Base-by-base conservation (phyloP, 2,888 invertebrate genomes). In the Habroteleia sp. region DNA sequence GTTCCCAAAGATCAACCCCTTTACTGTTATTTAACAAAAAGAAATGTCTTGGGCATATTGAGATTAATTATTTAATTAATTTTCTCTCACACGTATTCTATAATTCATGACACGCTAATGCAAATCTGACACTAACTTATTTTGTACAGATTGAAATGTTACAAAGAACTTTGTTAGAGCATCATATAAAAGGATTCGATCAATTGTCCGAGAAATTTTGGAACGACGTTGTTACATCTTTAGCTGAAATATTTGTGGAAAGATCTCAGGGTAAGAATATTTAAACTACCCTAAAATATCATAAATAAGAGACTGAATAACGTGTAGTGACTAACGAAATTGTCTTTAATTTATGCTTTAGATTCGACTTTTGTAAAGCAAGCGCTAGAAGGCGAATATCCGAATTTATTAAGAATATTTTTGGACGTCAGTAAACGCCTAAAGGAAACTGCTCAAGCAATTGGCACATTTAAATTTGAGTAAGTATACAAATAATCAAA, bases 321-420 rank as follows among this genome's bases (percentile, higher is more conserved):
- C n/a, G n/a, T n/a, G n/a, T n/a, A n/a, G n/a, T n/a, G n/a, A n/a
- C n/a, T n/a, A n/a, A n/a, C n/a, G n/a, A n/a, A n/a, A n/a, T n/a
- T n/a, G 14, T 20, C 2, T 39, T 37, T 8, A 42, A 25, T 79
- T 31, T 20, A 31, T 3, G 5, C 20, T 5, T 20, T 16, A 86
- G 89, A 88, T 13, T 90, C 91, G 0, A 89, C 89, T 16, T 90
- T 90, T 78, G 91, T 96, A 35, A 94, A 93, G 82, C 96, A 96
- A 88, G 94, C 95, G 60, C 91, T 97, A 62, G 96, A 97, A 89
- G 94, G 94, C 60, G 96, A 97, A 85, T 97, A 93, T 87, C 96
- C 96, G 2, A 95, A 94, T 87, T 90, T 97, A 29, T 89, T 97
- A n/a, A 93, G 95, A 82, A 91, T 94, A 79, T 95, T 94, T 87